Base-by-base conservation (phyloP, 2,797 vertebrate genomes). In the Alca torda region DNA sequence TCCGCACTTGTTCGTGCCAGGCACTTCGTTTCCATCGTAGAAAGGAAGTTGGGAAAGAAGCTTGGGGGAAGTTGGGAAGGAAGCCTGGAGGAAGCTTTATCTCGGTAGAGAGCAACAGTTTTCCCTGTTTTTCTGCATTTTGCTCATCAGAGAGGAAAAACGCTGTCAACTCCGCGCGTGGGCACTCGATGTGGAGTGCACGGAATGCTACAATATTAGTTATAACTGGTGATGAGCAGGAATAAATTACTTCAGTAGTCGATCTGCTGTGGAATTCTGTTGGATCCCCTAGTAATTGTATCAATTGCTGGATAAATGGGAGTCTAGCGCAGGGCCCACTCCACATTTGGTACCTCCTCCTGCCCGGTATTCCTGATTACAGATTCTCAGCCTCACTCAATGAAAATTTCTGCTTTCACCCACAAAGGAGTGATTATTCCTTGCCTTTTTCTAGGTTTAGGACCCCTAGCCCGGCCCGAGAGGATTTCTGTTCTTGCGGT, bases 1-100 rank as follows among this genome's bases (percentile, higher is more conserved):
- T 59, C 43, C 6, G 4, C 1, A 8, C 57, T 50, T 4, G 2
- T 33, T 57, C 11, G 1, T 4, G 17, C 64, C 13, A 5, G n/a
- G n/a, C 16, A 0, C 51, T 50, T 48, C 4, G 2, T 39, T 33
- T 37, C 10, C 51, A 26, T 26, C 41, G 7, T 20, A 20, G 53
- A 13, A 33, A 33, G 53, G 30, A 56, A 56, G 53, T 8, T 19
- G 53, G 53, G 31, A 54, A 54, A 7, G 53, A 31, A 54, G 57
- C 48, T 56, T 9, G 23, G 23, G 28, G 33, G 37, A 31, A 39
- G 8, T 51, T 31, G 53, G 53, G 31, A 54, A 54, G 30, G 53
- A 31, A 54, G 57, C 50, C 48, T 9, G 23, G 23, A 28, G 33
- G 39, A 33, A 39, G 6, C 69, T 33, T 35, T 8, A 54, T 37